Base-by-base conservation (phyloP, 2,113 vertebrate species). In the Siniperca knerii region DNA sequence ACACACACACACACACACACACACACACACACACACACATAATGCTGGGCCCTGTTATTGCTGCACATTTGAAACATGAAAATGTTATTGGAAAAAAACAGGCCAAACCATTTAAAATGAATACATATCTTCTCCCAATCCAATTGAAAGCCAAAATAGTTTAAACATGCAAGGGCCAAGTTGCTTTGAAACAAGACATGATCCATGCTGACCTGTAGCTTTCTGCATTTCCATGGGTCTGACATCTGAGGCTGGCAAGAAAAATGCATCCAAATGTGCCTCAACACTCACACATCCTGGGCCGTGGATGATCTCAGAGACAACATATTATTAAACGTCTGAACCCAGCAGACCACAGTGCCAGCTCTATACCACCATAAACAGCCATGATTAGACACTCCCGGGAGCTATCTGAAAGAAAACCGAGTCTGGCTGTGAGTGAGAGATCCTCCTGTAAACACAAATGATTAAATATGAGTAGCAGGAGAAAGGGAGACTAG, bases 251-350 rank as follows among this genome's bases (percentile, higher is more conserved):
- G 52, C 18, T 18, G 20, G 78, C 58, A 0, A 20, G 25, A 66
- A 50, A 79, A 77, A 81, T 23, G 35, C 73, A 54, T 64, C 46
- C 40, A 64, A 82, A 86, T 71, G 54, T 37, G 37, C 65, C 77
- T 46, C 18, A 54, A 18, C 61, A 9, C 33, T 81, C 18, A 54
- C 55, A 74, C 67, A 80, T 71, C 23, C 66, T 75, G 72, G 88
- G 83, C 76, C 50, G 6, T 0, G 62, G 68, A 81, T 84, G 77
- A 89, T 85, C 79, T 83, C 71, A 88, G 68, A 57, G 54, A 89
- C 75, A 86, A 58, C 81, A 54, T 81, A 85, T 90, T 79, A 94
- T 92, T 91, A 89, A 69, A 88, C 2, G 70, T 85, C 75, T 88
- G 68, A 54, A 61, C 68, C 55, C 67, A 62, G 82, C 54, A 87